These are phyloP conservation scores for Psilopsiagon aurifrons DNA, from an alignment of 2,113 vertebrate species.

Conservation along the genomic window DNA sequence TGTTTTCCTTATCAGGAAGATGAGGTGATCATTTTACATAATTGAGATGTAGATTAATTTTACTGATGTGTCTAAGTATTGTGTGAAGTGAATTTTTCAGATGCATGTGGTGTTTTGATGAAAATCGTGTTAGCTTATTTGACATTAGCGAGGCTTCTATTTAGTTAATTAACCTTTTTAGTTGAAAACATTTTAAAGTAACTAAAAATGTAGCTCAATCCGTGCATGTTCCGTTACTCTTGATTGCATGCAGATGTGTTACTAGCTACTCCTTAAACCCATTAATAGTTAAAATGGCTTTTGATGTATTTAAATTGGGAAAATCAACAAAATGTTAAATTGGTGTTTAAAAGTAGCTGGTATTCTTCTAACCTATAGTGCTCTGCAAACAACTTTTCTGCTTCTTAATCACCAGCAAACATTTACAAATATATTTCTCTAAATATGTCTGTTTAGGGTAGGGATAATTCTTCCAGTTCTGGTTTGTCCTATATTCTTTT, in stretches of 20 bases:
- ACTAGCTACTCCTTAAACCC: background rate
- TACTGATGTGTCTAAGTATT: constrained; percentile 68
- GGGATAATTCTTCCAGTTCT: background rate
- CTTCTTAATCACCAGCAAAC: background rate
- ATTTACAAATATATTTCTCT: background rate
- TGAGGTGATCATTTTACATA: constrained; percentile 88
- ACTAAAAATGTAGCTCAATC: background rate
- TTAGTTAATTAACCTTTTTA: background rate
- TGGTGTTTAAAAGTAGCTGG: background rate
- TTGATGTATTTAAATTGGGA: background rate
- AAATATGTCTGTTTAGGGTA: background rate
- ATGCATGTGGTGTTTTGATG: constrained; percentile 70
- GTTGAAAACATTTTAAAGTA: background rate
- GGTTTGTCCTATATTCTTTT: background rate
- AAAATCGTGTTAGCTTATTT: constrained; percentile 16
- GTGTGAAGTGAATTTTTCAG: constrained; percentile 76
- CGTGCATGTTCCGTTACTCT: constrained; percentile 52
- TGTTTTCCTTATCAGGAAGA: constrained; percentile 88
- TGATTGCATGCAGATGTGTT: constrained; percentile 64
- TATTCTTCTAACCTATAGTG: background rate
- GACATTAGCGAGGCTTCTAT: background rate
- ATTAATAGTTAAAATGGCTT: background rate
- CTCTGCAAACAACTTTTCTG: background rate
- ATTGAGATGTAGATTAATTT: constrained; percentile 67
- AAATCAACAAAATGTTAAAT: background rate